phyloP scores from a whole-genome alignment of 2,113 vertebrate genomes.

The Centrocercus urophasianus region DNA sequence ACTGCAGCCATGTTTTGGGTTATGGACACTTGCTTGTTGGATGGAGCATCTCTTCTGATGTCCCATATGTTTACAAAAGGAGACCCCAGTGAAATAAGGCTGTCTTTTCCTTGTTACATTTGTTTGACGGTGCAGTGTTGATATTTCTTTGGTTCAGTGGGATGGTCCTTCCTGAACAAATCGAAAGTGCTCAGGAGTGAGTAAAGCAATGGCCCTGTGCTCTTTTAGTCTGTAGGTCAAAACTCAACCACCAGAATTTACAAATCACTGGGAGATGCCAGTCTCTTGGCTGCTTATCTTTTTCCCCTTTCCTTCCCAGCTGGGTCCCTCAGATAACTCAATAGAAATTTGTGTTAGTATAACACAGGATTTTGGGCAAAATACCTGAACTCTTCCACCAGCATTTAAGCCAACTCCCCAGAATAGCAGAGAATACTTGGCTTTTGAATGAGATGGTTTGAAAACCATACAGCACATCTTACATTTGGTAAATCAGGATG shows the following conservation, averaged over 20 bases:
- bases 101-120: accelerated
- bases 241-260: neutral
- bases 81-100: neutral
- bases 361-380: neutral
- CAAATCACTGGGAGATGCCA: neutral
- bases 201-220: neutral
- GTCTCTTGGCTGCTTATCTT: neutral
- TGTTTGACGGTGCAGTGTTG: neutral
- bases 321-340: neutral
- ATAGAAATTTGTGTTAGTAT: neutral
- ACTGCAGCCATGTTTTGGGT: neutral
- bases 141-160: neutral
- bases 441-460: neutral
- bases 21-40: neutral
- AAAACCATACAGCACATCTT: neutral
- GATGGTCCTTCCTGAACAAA: neutral
- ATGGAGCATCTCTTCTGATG: neutral
- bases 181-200: neutral
- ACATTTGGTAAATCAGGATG: neutral
- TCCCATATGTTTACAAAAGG: neutral
- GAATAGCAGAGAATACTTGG: neutral
- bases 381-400: neutral
- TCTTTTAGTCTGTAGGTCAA: neutral
- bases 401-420: neutral
- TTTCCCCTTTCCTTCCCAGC: neutral